phyloP scores from a whole-genome alignment of 2,797 vertebrate species.

The Parauchenoglanis punctatus region DNA sequence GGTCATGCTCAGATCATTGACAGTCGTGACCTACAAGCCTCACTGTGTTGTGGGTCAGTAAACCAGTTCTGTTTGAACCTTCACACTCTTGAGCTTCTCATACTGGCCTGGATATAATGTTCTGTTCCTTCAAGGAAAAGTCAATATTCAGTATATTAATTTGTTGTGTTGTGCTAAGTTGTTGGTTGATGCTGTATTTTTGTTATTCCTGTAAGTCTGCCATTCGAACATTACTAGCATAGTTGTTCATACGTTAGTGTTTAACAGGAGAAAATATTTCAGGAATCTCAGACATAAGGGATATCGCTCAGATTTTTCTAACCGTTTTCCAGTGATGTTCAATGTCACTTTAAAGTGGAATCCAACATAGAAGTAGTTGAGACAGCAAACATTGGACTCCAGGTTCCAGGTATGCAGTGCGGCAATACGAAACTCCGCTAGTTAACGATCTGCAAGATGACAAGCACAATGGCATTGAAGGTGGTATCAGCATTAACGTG shows the following conservation, averaged over 20 bases:
- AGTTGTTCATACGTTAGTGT: not conserved
- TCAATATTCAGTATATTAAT: not conserved
- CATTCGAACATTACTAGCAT: not conserved
- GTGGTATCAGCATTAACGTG: not conserved
- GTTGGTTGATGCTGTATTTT: not conserved
- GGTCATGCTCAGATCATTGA: conserved; percentile 64
- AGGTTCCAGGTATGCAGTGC: not conserved
- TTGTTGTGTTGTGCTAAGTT: not conserved
- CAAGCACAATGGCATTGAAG: not conserved
- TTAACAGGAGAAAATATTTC: not conserved
- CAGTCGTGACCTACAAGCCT: conserved; percentile 67
- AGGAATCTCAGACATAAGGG: not conserved
- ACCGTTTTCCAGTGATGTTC: too few species aligned
- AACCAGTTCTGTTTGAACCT: conserved; percentile 42
- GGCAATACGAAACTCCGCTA: not conserved
- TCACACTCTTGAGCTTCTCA: not conserved
- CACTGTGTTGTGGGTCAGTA: conserved; percentile 64
- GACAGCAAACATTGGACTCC: not conserved
- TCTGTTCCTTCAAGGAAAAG: not conserved
- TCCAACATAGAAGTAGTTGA: too few species aligned
- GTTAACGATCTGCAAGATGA: not conserved
- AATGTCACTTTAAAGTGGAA: too few species aligned
- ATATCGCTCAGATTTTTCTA: not conserved
- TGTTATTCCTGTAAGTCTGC: not conserved
- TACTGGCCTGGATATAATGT: not conserved